Evolutionary conservation across 2,113 vertebrate genomes (phyloP).

Genomic region (Arenaria interpres): DNA sequence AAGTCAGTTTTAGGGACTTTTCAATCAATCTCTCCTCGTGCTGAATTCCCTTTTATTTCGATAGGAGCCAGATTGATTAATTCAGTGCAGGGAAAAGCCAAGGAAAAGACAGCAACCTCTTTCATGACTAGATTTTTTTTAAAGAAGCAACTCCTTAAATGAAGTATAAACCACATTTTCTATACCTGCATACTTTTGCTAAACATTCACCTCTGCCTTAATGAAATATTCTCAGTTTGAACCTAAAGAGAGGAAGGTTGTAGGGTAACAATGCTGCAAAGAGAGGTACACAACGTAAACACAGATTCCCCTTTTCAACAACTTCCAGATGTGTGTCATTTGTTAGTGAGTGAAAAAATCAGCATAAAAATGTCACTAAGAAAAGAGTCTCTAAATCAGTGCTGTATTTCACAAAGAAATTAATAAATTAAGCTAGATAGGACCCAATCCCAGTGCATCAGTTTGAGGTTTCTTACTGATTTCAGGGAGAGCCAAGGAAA

Average conservation of each 20-base stretch:
- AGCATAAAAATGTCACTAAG: not conserved
- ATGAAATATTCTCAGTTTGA: not conserved
- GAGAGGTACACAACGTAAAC: not conserved
- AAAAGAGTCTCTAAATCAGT: not conserved
- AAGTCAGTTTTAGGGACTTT: not conserved
- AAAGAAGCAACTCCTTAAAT: not conserved
- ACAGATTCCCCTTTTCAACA: not conserved
- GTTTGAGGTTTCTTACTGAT: not conserved
- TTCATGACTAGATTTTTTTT: not conserved
- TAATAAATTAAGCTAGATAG: not conserved
- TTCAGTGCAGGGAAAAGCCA: conserved; percentile 26
- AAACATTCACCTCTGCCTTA: not conserved
- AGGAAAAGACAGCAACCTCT: not conserved
- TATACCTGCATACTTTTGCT: not conserved
- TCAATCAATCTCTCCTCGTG: not conserved
- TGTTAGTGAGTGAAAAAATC: not conserved
- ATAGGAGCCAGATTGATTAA: not conserved
- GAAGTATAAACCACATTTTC: not conserved
- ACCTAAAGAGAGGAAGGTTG: not conserved
- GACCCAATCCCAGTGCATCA: not conserved
- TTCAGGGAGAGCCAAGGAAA: not conserved
- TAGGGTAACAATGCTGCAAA: not conserved
- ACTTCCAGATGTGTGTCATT: not conserved
- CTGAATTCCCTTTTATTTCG: not conserved
- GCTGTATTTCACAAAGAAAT: not conserved